These are phyloP conservation scores for Pinctada fucata DNA, from an alignment of 2,888 invertebrate genomes.

Conservation along the genomic window DNA sequence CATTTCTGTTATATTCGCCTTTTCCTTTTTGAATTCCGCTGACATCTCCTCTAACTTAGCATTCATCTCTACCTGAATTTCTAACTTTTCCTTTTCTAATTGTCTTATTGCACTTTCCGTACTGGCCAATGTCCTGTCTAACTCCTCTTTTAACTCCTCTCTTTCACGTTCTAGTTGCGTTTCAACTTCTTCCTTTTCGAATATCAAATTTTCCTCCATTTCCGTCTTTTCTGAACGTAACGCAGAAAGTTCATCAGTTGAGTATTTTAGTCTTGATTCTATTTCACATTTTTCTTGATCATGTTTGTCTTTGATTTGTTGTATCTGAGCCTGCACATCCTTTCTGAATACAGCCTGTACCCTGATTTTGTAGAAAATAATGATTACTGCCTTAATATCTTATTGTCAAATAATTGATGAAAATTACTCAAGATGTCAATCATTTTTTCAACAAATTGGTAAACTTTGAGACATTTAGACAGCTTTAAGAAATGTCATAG, in stretches of 20 bases:
- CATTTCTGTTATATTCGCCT: slow-evolving; percentile 30
- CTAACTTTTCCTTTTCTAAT: slow-evolving; percentile 29
- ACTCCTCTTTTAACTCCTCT: slow-evolving; percentile 39
- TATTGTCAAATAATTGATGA: background rate
- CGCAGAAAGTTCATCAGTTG: background rate
- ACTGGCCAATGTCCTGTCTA: slow-evolving; percentile 28
- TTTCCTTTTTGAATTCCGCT: slow-evolving; percentile 46
- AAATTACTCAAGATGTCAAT: no score
- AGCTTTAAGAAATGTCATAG: no score
- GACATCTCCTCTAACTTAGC: slow-evolving; percentile 39
- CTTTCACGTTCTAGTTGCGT: slow-evolving; percentile 43
- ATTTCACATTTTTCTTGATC: slow-evolving; percentile 43
- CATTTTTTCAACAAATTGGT: no score
- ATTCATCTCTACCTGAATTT: slow-evolving; percentile 18
- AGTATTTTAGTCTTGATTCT: background rate
- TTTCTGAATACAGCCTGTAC: slow-evolving; percentile 48
- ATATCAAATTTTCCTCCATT: slow-evolving; percentile 43
- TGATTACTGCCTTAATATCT: background rate
- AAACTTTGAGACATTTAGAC: no score
- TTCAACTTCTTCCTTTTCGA: slow-evolving; percentile 49
- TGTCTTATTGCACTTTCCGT: slow-evolving; percentile 26
- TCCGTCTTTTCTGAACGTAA: slow-evolving; percentile 39
- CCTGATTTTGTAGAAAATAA: slow-evolving; percentile 38
- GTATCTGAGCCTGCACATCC: slow-evolving; percentile 44
- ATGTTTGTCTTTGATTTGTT: slow-evolving; percentile 43